Percentiles rank a stretch among this genome's conserved stretches.
Conservation (phyloP, 2,797 vertebrate genomes). For the Nannoperca australis region DNA sequence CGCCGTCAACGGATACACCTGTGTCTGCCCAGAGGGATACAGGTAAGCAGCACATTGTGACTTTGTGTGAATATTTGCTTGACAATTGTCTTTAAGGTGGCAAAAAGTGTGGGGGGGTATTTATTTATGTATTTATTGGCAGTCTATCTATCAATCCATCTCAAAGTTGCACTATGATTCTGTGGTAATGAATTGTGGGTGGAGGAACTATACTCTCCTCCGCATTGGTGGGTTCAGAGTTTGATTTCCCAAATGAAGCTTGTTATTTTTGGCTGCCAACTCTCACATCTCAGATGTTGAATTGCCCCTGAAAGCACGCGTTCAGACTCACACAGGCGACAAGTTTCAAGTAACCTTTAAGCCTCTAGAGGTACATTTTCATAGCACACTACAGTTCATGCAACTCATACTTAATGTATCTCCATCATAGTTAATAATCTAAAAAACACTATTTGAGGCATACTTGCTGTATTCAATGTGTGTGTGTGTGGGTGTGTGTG, state of each 20-base stretch:
- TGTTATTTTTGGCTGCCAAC: background rate
- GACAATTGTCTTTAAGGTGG: background rate
- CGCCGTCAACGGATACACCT: slow-evolving; percentile 95
- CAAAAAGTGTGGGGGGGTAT: no score
- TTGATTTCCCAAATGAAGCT: background rate
- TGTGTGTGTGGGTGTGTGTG: slow-evolving; percentile 25
- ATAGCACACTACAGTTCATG: background rate
- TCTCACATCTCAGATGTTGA: slow-evolving; percentile 7
- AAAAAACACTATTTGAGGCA: background rate
- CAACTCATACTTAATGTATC: background rate
- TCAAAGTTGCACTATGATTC: background rate
- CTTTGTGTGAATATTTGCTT: background rate
- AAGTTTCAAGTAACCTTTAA: background rate
- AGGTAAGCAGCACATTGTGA: slow-evolving; percentile 82
- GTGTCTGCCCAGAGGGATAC: slow-evolving; percentile 94
- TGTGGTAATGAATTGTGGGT: background rate
- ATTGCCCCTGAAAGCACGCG: background rate
- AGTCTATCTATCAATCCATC: background rate
- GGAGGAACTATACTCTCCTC: background rate
- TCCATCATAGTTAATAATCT: background rate
- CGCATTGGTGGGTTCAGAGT: background rate
- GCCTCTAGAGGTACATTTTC: background rate
- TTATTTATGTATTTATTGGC: slow-evolving; percentile 27
- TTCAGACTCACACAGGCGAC: background rate
- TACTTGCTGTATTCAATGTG: background rate